Evolutionary conservation across 2,797 vertebrate species (phyloP), one percentile per base, ranked within the genome.

Genomic region (Oceanodroma leucorhoa): DNA sequence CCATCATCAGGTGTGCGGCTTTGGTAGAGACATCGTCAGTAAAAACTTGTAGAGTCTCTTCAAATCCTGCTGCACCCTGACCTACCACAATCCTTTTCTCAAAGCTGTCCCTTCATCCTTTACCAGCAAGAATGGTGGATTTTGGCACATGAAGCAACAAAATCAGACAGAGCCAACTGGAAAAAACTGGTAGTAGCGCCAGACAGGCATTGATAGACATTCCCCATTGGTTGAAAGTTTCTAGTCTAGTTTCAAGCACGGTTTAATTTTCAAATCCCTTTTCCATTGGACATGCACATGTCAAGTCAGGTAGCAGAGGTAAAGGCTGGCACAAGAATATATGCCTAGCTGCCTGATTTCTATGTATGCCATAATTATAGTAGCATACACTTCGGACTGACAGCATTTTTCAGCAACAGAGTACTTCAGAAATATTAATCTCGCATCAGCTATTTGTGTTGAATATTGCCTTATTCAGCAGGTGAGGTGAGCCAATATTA

Each of bases 381-480:
- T 11, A 87, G 60, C 10, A 2, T 34, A 57, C 5, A 6, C 51
- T 93, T 87, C 36, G 36, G 62, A 34, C 51, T 93, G 90, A 84
- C 77, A 82, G 51, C 36, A 69, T 70, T 95, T 96, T 89, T 72
- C 87, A 82, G 36, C 73, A 87, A 29, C 11, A 30, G 32, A 50
- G 6, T 60, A 41, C 36, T 90, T 90, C 14, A 70, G 48, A 87
- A 89, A 82, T 76, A 93, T 55, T 95, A 95, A 94, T 82, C 30
- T 83, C 50, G 53, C 36, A 55, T 57, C 78, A 48, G 73, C 67
- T 83, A 70, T 85, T 95, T 92, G 55, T 80, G 67, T 70, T 77
- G 86, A 89, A 82, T 83, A 77, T 90, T 86, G 60, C 54, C 36
- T 93, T 89, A 81, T 90, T 90, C 81, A 89, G 90, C 66, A 66